These are phyloP conservation scores for Drosophila repletoides DNA, from an alignment of 1,140 invertebrate species.

Conservation along the genomic window DNA sequence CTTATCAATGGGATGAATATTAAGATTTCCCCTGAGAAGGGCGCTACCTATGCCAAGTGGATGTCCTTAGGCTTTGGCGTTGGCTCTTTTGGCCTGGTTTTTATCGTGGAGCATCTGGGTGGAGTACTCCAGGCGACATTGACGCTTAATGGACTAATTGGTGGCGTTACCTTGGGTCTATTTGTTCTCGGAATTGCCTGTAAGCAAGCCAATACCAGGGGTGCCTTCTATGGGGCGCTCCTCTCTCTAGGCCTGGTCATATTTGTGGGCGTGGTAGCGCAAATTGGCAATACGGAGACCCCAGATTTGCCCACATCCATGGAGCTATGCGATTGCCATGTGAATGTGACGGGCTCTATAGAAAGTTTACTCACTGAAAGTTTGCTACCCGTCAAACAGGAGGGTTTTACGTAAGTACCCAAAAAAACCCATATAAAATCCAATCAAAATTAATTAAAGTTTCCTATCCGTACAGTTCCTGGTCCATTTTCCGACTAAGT, in stretches of 20 bases:
- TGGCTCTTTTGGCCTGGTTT: conserved; percentile 85
- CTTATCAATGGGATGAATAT: conserved; percentile 87
- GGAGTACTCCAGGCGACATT: conserved; percentile 92
- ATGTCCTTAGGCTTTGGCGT: conserved; percentile 83
- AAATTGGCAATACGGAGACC: conserved; percentile 82
- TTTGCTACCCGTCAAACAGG: conserved; percentile 1
- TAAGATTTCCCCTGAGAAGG: conserved; percentile 87
- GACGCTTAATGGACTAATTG: conserved; percentile 94
- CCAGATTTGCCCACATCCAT: conserved; percentile 80
- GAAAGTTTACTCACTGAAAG: conserved; percentile 41
- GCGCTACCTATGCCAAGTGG: conserved; percentile 84
- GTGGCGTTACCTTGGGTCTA: conserved; percentile 91
- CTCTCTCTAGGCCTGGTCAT: conserved; percentile 83
- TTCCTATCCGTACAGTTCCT: conserved; percentile 78
- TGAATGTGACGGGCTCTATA: conserved; percentile 78
- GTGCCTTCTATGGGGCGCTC: conserved; percentile 83
- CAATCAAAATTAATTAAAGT: background rate
- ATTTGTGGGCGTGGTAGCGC: conserved; percentile 83
- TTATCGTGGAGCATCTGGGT: conserved; percentile 90
- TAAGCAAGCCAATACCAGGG: conserved; percentile 90
- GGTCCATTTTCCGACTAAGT: conserved; percentile 86
- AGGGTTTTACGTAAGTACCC: conserved; percentile 64
- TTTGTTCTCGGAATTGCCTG: conserved; percentile 95
- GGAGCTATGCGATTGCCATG: conserved; percentile 81
- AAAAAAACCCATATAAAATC: background rate